Base-by-base conservation (phyloP, 2,888 invertebrate species). In the Dione juno region DNA sequence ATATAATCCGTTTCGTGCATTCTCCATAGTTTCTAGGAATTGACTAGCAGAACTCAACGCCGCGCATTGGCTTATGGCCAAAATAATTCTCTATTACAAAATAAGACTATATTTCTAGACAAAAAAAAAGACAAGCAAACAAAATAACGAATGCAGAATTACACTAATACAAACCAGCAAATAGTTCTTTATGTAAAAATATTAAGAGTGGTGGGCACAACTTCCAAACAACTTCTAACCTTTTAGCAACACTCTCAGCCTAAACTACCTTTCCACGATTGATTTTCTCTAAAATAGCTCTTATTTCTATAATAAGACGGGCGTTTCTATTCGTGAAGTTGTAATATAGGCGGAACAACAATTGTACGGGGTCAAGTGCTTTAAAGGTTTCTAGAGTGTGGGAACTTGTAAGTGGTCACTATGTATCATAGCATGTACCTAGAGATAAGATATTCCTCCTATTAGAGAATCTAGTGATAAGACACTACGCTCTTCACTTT, bases 281-380 rank as follows among this genome's bases (percentile, higher is more conserved):
- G 10, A 43, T 21, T 14, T 59, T 28, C 43, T 10, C 10, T 3
- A 64, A 41, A 41, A 65, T 21, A 65, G 43, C 37, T 64, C 67
- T 52, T 71, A 65, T 65, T 52, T 16, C 16, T 3, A 1, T 13
- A 41, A 14, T 0, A 16, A 28, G 48, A 65, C 41, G 8, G 28
- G n/a, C 35, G 3, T 13, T 43, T 6, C 10, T 28, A 50, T 50
- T 11, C 28, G 21, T 13, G 41, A 21, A 13, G 35, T n/a, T 21
- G 43, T 14, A 10, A 50, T 16, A 59, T 14, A 16, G 50, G 16
- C 16, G 19, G 9, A 40, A 66, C 54, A 68, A 68, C 65, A 43
- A 70, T 68, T n/a, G 61, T 57, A 52, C 48, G 54, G 59, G 71
- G 74, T 74, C 74, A 74, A 74, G 74, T 69, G 54, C 59, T 74